Evolutionary conservation across 2,113 vertebrate species (phyloP).

Genomic region (Syngnathus typhle): DNA sequence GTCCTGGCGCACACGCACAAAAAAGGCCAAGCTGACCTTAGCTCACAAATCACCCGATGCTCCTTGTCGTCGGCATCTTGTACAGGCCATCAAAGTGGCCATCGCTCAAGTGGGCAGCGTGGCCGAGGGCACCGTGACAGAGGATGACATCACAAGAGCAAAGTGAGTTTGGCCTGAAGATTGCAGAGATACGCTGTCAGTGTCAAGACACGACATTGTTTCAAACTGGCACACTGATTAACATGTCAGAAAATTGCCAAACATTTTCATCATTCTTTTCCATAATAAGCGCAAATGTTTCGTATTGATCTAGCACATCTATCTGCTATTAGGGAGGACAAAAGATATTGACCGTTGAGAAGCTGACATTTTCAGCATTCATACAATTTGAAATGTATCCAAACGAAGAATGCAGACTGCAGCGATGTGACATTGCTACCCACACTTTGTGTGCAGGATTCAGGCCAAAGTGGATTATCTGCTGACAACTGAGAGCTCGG

Average conservation of each 20-base stretch:
- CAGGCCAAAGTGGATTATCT: conserved; percentile 82
- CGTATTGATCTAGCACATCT: too few species aligned
- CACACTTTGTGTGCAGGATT: conserved; percentile 62
- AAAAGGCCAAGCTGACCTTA: background rate
- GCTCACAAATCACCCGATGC: background rate
- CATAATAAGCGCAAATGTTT: too few species aligned
- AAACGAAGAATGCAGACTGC: background rate
- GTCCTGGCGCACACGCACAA: conserved; percentile 15
- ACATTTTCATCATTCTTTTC: too few species aligned
- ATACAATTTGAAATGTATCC: too few species aligned
- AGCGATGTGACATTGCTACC: background rate
- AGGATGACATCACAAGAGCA: conserved; percentile 72
- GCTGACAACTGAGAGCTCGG: conserved; percentile 80
- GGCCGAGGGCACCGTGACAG: conserved; percentile 77
- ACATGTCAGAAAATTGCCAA: too few species aligned
- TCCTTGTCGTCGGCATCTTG: conserved; percentile 6
- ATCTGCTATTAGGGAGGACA: too few species aligned
- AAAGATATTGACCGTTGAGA: too few species aligned
- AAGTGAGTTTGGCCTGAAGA: conserved; percentile 75
- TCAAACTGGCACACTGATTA: too few species aligned
- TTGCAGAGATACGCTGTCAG: background rate
- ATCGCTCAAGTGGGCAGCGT: conserved; percentile 76
- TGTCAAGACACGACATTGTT: too few species aligned
- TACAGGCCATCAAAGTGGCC: conserved; percentile 84
- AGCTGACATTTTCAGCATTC: too few species aligned